Evolutionary conservation across 2,888 invertebrate genomes (phyloP).

Genomic region (Metellina segmentata): DNA sequence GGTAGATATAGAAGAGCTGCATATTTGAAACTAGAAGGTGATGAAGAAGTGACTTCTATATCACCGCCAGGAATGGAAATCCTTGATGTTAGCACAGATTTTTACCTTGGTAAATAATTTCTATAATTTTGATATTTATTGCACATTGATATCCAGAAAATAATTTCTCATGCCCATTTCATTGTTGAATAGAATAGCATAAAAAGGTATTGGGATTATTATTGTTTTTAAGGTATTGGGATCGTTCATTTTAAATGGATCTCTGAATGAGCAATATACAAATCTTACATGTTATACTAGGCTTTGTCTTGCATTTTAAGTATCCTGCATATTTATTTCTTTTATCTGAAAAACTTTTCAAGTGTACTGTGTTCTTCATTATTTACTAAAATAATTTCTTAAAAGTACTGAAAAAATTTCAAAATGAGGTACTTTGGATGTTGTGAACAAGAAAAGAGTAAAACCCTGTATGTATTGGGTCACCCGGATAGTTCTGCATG

Average conservation of each 20-base stretch:
- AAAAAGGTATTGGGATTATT: too few relatives aligned
- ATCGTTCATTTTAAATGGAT: neutral
- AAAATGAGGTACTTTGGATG: too few relatives aligned
- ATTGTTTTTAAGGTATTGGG: too few relatives aligned
- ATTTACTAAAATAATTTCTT: too few relatives aligned
- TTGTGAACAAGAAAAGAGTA: too few relatives aligned
- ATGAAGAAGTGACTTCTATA: constrained; percentile 68
- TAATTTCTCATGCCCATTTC: neutral
- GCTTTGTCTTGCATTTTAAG: too few relatives aligned
- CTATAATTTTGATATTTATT: neutral
- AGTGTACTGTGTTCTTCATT: neutral
- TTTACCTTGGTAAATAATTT: constrained; percentile 64
- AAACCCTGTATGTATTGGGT: too few relatives aligned
- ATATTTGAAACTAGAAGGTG: constrained; percentile 71
- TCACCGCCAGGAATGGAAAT: constrained; percentile 75
- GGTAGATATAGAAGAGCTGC: constrained; percentile 72
- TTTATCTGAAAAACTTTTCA: neutral
- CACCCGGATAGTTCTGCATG: too few relatives aligned
- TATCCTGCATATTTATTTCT: neutral
- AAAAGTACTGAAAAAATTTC: too few relatives aligned
- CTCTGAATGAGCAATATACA: too few relatives aligned
- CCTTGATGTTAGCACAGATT: constrained; percentile 72
- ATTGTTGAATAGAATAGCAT: neutral
- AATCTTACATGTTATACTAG: too few relatives aligned
- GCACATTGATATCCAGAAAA: neutral